Conservation (phyloP, 2,113 vertebrate genomes). For the Edolisoma coerulescens region DNA sequence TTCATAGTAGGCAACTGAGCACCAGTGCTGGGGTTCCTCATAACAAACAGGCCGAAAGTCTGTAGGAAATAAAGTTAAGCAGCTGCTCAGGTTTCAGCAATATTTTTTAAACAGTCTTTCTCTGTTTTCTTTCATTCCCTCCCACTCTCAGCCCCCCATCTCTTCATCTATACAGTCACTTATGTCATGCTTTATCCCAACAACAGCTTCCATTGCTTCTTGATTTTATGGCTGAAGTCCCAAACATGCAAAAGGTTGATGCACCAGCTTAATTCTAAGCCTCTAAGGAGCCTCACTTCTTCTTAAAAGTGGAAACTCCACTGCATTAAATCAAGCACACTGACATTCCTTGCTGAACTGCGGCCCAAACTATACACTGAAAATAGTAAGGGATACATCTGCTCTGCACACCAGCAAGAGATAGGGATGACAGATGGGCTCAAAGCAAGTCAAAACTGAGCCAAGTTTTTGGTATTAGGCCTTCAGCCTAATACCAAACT, state of each 20-base stretch:
- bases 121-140: not conserved
- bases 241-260: not conserved
- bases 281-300: not conserved
- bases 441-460: slow-evolving; percentile 12
- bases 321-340: slow-evolving; percentile 8
- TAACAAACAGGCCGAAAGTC: slow-evolving; percentile 96
- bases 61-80: slow-evolving; percentile 49
- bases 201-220: not conserved
- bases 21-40: slow-evolving; percentile 96
- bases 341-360: not conserved
- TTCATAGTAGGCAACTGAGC: slow-evolving; percentile 97
- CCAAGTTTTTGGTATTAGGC: not conserved
- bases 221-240: not conserved
- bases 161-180: not conserved
- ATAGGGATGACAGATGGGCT: slow-evolving; percentile 24
- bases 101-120: not conserved
- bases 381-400: slow-evolving; percentile 29
- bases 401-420: not conserved
- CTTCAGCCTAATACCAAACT: not conserved
- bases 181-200: not conserved
- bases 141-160: not conserved
- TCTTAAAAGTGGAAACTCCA: not conserved
- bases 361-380: not conserved
- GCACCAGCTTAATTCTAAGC: not conserved
- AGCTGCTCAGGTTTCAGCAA: not conserved